Base-by-base conservation (phyloP, 1,140 invertebrate genomes). In the Eupristina koningsbergeri region DNA sequence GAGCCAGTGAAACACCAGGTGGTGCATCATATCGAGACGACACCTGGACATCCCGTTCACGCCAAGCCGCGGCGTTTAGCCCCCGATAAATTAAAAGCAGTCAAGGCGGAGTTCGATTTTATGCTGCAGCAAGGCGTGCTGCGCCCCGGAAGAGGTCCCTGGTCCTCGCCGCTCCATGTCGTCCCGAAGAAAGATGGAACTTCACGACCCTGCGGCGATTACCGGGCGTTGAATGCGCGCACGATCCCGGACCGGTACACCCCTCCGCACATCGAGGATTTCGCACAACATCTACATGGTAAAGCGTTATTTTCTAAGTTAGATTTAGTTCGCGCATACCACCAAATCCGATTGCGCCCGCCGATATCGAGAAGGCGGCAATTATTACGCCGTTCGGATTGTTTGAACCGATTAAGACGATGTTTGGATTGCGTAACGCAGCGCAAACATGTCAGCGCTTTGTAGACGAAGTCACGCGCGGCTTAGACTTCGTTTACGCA, bases 261-360 rank as follows among this genome's bases (percentile, higher is more conserved):
- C 78, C 11, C 92, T 0, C 89, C 45, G 15, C 64, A 71, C 31
- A 39, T 80, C 15, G 39, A 80, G 36, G 63, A 80, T 29, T 80
- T 69, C 15, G 41, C 78, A 26, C 63, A 67, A 9, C 26, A 45
- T 29, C 41, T 80, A 13, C n/a, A 36, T 17, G 63, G 63, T 26
- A 80, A 69, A 36, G n/a, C n/a, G n/a, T n/a, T 74, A 93, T 29
- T 93, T 80, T 88, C 90, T 3, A 87, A 85, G 0, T 75, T 94
- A 1, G 93, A 94, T 87, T 74, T 93, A 0, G 81, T 83, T 0
- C 86, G 87, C 31, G 93, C 93, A 0, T 94, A 93, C 84, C 91
- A 92, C 86, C 93, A 92, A 80, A 90, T 34, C 91, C 89, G 0
- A 86, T 92, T 1, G 67, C 74, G 11, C 61, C 74, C 7, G 85